A percentile compares a stretch with the other conserved stretches of the same genome.
Evolutionary conservation across 2,888 invertebrate species (phyloP).

Genomic region (Thymelicus lineola): DNA sequence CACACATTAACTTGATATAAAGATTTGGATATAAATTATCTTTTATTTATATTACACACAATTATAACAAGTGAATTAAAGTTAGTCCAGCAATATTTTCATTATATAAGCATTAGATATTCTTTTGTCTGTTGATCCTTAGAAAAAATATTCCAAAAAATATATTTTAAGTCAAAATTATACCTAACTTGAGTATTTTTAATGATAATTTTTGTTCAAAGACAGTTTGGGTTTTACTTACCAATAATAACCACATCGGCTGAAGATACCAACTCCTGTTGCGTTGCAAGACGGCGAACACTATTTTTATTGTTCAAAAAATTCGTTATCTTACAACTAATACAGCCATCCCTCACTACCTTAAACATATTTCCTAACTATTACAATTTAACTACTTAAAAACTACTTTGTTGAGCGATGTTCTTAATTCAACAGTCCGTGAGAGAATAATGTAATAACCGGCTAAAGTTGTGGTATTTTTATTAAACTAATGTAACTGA

Average conservation of each 20-base stretch:
- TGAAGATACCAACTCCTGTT: slow-evolving; percentile 70
- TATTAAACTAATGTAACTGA: slow-evolving; percentile 27
- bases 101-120: no score
- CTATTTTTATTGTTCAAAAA: slow-evolving; percentile 58
- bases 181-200: no score
- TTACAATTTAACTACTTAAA: slow-evolving; percentile 2
- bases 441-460: slow-evolving; percentile 10
- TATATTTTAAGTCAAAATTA: no score
- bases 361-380: slow-evolving; percentile 65
- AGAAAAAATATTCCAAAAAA: no score
- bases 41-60: no score
- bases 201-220: no score
- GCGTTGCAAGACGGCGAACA: slow-evolving; percentile 55
- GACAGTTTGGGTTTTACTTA: slow-evolving; percentile 58
- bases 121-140: no score
- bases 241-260: slow-evolving; percentile 93
- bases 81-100: no score
- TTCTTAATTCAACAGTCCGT: neutral
- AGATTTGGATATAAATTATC: no score
- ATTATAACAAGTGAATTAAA: no score
- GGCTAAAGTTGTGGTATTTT: slow-evolving; percentile 1
- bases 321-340: slow-evolving; percentile 57
- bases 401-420: slow-evolving; percentile 2
- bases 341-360: slow-evolving; percentile 60
- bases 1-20: no score